Base-by-base conservation (phyloP, 2,888 invertebrate species). In the Epinotia ramella region DNA sequence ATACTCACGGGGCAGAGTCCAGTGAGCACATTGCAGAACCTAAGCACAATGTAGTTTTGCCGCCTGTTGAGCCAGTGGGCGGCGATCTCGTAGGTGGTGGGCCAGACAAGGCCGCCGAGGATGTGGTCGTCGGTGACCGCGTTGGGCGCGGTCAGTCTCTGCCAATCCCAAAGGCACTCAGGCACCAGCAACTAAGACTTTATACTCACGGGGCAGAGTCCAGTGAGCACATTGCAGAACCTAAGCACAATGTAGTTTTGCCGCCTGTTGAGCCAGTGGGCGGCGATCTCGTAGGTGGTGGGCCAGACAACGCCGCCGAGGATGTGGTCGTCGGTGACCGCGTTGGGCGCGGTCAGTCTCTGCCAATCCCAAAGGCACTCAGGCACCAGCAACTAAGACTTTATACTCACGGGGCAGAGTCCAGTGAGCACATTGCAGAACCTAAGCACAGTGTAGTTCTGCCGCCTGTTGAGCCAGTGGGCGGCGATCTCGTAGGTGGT, bases 381-480 rank as follows among this genome's bases (percentile, higher is more conserved):
- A 7, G 81, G 70, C 2, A 86, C 86, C 9, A 92, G 73, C 0
- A 49, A 13, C 7, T 5, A 53, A n/a, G 53, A 5, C 5, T 6
- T 53, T 53, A 16, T 12, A 80, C 84, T 81, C 75, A 93, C 94
- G 84, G 88, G 88, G 78, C 90, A 93, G 28, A 0, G 18, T 7
- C 75, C 79, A 74, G 87, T 90, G 13, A 84, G 81, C 11, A 92
- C 79, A 78, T 95, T 89, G 85, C 96, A 97, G 13, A 96, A 90
- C 53, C 95, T 94, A n/a, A 96, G 85, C 40, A 96, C 91, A 2
- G 96, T 94, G 73, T 95, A 88, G 85, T 97, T 98, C 92, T 99
- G 99, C 20, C 97, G 95, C 46, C 99, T 95, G 87, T 98, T 98
- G 77, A 98, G 94, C 97, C 98, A 98, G 53, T 97, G 96, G 0